Conservation (phyloP, 2,113 vertebrate species). For the Perccottus glenii region DNA sequence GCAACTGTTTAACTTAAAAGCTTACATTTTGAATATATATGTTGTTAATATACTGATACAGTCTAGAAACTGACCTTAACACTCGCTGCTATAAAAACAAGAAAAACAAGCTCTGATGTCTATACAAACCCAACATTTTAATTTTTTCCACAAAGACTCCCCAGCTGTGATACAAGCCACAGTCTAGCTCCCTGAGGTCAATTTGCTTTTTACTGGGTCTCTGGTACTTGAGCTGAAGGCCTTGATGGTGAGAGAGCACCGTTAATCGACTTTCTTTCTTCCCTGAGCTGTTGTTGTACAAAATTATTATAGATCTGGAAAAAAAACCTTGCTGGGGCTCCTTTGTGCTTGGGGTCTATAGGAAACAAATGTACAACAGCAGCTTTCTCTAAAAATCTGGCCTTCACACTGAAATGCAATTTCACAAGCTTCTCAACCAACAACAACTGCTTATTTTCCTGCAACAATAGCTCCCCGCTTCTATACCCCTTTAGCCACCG, state of each 20-base stretch:
- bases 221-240: slow-evolving; percentile 86
- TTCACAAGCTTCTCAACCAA: slow-evolving; percentile 76
- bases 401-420: slow-evolving; percentile 82
- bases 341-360: slow-evolving; percentile 73
- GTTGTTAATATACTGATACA: neutral
- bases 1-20: neutral
- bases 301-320: slow-evolving; percentile 80
- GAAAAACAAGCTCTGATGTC: slow-evolving; percentile 56
- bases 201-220: slow-evolving; percentile 80
- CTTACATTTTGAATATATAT: neutral
- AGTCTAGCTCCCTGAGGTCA: slow-evolving; percentile 82
- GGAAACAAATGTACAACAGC: slow-evolving; percentile 67
- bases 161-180: slow-evolving; percentile 78
- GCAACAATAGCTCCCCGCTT: slow-evolving; percentile 66
- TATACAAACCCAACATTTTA: slow-evolving; percentile 79
- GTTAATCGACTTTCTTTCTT: slow-evolving; percentile 88
- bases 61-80: neutral
- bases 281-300: slow-evolving; percentile 78
- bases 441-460: slow-evolving; percentile 63
- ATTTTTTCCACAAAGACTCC: slow-evolving; percentile 80
- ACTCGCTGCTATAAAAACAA: slow-evolving; percentile 48
- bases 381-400: slow-evolving; percentile 67
- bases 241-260: slow-evolving; percentile 86
- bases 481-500: slow-evolving; percentile 57
- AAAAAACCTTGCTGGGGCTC: slow-evolving; percentile 73